Percentiles rank a stretch among this genome's conserved stretches.
Conservation (phyloP, 2,888 invertebrate genomes). For the Eilema sororculum region DNA sequence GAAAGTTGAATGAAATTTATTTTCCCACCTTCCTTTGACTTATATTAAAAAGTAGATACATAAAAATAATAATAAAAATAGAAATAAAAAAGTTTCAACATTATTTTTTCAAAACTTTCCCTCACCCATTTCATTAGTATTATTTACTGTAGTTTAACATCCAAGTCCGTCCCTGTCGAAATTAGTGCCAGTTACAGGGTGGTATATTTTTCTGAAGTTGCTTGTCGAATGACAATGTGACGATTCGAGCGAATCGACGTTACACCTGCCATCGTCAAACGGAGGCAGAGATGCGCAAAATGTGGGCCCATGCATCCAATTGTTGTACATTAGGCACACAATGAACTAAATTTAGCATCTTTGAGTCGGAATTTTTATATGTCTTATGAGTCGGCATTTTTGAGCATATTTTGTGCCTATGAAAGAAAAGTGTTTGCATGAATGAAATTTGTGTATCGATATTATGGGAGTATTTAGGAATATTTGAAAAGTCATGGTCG, state of each 20-base stretch:
- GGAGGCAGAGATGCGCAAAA: constrained; percentile 74
- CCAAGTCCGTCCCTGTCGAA: constrained; percentile 70
- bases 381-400: constrained; percentile 22
- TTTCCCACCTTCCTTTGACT: too few relatives aligned
- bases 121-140: constrained; percentile 1
- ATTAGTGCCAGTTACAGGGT: constrained; percentile 82
- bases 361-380: constrained; percentile 30
- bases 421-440: constrained; percentile 54
- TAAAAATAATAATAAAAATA: constrained; percentile 6
- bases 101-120: constrained; percentile 22
- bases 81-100: background rate
- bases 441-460: constrained; percentile 46
- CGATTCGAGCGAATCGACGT: constrained; percentile 64
- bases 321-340: constrained; percentile 54
- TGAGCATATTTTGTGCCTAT: constrained; percentile 40
- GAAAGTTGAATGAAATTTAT: background rate
- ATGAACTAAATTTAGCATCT: constrained; percentile 36
- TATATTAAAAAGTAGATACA: background rate
- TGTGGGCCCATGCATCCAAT: constrained; percentile 50
- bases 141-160: constrained; percentile 3
- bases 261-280: constrained; percentile 59
- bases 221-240: constrained; percentile 77
- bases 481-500: too few relatives aligned
- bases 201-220: constrained; percentile 80
- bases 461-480: too few relatives aligned